Evolutionary conservation across 1,140 invertebrate species (phyloP), one percentile per base, ranked within the genome.

Genomic region (Scaptomyza pallida): DNA sequence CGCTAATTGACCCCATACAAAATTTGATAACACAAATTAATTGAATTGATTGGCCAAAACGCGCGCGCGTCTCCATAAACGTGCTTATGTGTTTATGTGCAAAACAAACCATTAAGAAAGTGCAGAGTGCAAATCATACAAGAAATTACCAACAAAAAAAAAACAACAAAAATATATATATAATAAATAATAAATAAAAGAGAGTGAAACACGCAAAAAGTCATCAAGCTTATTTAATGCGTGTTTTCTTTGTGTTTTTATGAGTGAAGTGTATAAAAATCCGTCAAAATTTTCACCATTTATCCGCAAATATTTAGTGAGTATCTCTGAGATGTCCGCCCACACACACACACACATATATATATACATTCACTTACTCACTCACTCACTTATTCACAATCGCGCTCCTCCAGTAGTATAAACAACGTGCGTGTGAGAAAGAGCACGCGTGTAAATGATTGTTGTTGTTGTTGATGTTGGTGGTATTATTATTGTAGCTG

Each of bases 281-380:
- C 76, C 77, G 82, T 89, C 89, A 90, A 90, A 89, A 90, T 90
- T 90, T 90, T 90, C 85, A 89, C 83, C 85, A 89, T 89, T 85
- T 89, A 89, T 90, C 89, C 89, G 67, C 89, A 90, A 90, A 90
- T 90, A 80, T 90, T 83, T 90, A 89, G 89, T 90, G 78, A 90
- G 89, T 90, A 90, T 80, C 80, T 78, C 75, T 56, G 70, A 88
- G 81, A 77, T 77, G 72, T 45, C 37, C 41, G 17, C 62, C 54
- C 80, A 74, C 45, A 68, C 67, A 72, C 51, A 63, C 23, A 47
- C 21, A 41, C 13, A 30, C 23, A 35, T 35, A 50, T 21, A 47
- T 37, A 72, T 45, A 47, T 1, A 35, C 30, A 12, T 12, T n/a
- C 33, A 37, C 5, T 37, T 13, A 50, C 13, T 37, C 23, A 35